A percentile compares a stretch with the other conserved stretches of the same genome.
Conservation (phyloP, 2,888 invertebrate genomes). For the Leucoma salicis region DNA sequence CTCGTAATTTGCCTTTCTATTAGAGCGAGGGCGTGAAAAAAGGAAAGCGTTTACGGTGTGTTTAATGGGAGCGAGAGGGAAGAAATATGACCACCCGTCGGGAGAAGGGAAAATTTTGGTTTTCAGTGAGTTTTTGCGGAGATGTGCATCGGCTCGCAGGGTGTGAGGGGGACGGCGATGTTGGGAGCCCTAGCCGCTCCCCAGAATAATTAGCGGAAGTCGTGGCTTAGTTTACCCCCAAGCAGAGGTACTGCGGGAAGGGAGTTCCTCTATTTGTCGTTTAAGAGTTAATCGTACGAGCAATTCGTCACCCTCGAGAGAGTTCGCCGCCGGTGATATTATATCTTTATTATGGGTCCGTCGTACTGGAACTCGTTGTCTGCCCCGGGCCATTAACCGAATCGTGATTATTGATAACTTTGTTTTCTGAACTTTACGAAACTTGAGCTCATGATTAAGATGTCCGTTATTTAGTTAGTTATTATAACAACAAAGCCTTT, state of each 20-base stretch:
- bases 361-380: slow-evolving; percentile 47
- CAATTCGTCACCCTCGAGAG: slow-evolving; percentile 80
- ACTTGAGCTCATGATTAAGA: slow-evolving; percentile 22
- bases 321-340: slow-evolving; percentile 67
- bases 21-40: slow-evolving; percentile 82
- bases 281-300: slow-evolving; percentile 81
- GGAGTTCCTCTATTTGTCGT: slow-evolving; percentile 81
- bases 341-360: slow-evolving; percentile 78
- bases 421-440: slow-evolving; percentile 44
- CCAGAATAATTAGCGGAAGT: slow-evolving; percentile 80
- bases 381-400: slow-evolving; percentile 69
- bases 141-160: slow-evolving; percentile 74
- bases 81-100: slow-evolving; percentile 79
- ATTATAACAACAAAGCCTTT: slow-evolving; percentile 1
- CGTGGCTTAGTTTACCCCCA: slow-evolving; percentile 79
- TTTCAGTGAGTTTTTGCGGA: slow-evolving; percentile 80
- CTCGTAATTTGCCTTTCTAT: slow-evolving; percentile 83
- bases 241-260: slow-evolving; percentile 66
- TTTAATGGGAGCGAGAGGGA: slow-evolving; percentile 82
- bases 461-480: slow-evolving; percentile 15
- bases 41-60: slow-evolving; percentile 82
- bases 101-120: slow-evolving; percentile 80
- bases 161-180: slow-evolving; percentile 70
- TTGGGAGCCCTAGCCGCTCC: slow-evolving; percentile 67
- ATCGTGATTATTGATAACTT: slow-evolving; percentile 78